phyloP scores from a whole-genome alignment of 2,113 vertebrate species.

The Ursus arctos region DNA sequence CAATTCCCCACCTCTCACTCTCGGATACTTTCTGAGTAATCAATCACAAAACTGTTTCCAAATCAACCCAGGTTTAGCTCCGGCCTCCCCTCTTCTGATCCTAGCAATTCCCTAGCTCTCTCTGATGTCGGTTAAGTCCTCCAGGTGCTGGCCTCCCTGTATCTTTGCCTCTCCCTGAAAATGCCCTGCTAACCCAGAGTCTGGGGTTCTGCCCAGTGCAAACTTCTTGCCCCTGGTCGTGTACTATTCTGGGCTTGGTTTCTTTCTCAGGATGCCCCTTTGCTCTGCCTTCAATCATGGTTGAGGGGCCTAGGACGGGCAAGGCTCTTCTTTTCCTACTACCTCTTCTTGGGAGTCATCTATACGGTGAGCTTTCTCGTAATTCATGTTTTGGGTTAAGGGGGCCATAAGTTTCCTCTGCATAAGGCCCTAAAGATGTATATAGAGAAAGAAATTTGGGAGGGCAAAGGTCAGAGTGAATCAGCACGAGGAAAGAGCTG shows the following conservation, averaged over 20 bases:
- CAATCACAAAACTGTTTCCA: constrained; percentile 25
- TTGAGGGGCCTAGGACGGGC: not conserved
- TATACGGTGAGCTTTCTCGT: not conserved
- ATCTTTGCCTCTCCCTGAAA: not conserved
- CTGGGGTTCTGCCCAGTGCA: fast-evolving
- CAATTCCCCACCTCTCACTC: constrained; percentile 35
- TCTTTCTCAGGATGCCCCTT: not conserved
- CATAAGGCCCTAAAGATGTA: not conserved
- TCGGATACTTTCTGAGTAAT: not conserved
- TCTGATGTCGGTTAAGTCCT: not conserved
- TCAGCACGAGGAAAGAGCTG: not conserved
- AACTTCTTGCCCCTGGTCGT: not conserved
- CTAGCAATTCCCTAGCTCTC: not conserved
- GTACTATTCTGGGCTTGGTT: not conserved
- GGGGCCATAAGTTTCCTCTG: not conserved
- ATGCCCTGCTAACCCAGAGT: not conserved
- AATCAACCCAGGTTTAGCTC: constrained; percentile 43
- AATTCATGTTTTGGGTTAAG: not conserved
- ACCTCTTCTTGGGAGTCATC: not conserved
- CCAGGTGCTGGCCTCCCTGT: fast-evolving
- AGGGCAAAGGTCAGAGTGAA: not conserved
- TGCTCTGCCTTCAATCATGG: not conserved
- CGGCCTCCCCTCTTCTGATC: not conserved
- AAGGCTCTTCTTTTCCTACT: not conserved
- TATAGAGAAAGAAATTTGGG: not conserved